Conservation (phyloP, 2,888 invertebrate genomes). For the Protophormia terraenovae region DNA sequence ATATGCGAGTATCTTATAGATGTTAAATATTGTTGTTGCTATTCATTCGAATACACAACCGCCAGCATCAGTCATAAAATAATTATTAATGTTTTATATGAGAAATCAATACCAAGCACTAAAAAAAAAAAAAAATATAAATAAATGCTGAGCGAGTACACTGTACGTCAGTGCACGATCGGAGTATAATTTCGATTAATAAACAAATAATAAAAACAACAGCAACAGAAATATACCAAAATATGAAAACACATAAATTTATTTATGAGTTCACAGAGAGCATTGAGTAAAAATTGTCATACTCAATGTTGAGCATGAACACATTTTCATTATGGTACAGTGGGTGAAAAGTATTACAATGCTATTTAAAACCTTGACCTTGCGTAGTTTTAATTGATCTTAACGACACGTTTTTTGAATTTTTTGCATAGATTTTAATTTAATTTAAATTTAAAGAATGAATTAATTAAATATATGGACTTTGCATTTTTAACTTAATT, state of each 20-base stretch:
- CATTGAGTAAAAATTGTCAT: neutral
- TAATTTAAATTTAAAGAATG: neutral
- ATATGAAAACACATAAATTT: constrained; percentile 33
- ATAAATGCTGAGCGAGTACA: too few species aligned
- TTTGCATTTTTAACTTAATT: constrained; percentile 31
- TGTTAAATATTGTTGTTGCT: constrained; percentile 8
- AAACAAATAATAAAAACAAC: constrained; percentile 12
- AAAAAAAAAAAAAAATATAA: neutral
- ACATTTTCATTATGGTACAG: constrained; percentile 12
- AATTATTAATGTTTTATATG: constrained; percentile 43
- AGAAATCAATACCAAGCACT: constrained; percentile 44
- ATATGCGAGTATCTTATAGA: constrained; percentile 6
- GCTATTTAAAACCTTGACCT: constrained; percentile 13
- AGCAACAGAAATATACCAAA: constrained; percentile 1
- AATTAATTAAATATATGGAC: constrained; percentile 11
- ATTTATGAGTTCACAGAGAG: constrained; percentile 32
- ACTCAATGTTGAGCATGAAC: neutral
- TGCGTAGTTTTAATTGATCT: constrained; percentile 24
- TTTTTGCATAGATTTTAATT: constrained; percentile 5
- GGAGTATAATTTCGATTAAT: constrained; percentile 19
- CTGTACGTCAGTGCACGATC: constrained; percentile 2
- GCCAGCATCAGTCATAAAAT: constrained; percentile 44
- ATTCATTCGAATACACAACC: neutral
- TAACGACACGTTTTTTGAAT: neutral
- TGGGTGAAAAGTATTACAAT: constrained; percentile 25